These are phyloP conservation scores for Pungitius pungitius DNA, from an alignment of 2,113 vertebrate species.

Conservation along the genomic window DNA sequence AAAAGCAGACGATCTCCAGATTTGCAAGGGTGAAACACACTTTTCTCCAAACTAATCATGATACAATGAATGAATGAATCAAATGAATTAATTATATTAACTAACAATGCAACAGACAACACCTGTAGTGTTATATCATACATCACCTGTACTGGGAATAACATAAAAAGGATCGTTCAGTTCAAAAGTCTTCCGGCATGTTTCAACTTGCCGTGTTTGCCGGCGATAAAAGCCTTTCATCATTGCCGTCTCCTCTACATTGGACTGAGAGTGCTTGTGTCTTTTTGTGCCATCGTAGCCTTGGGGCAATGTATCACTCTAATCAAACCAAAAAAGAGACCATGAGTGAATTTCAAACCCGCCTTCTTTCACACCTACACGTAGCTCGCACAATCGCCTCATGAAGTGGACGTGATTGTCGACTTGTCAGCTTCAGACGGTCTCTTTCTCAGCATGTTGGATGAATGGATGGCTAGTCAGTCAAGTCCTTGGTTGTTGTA, in stretches of 20 bases:
- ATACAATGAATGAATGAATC: too few species aligned
- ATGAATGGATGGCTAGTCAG: neutral
- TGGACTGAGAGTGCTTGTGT: neutral
- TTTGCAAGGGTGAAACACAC: neutral
- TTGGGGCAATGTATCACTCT: neutral
- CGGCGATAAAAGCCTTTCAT: neutral
- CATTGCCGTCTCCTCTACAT: neutral
- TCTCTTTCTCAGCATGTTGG: neutral
- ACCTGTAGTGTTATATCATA: neutral
- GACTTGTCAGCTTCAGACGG: neutral
- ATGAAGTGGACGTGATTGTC: neutral
- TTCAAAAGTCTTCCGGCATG: neutral
- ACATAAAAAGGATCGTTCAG: neutral
- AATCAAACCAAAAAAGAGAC: neutral
- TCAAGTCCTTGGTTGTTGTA: constrained; percentile 21
- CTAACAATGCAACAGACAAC: neutral
- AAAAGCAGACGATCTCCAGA: too few species aligned
- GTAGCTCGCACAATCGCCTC: neutral
- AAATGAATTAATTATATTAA: neutral
- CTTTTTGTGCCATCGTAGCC: neutral
- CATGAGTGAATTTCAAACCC: neutral
- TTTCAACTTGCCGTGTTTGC: neutral
- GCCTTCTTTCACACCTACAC: neutral
- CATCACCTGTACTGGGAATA: neutral
- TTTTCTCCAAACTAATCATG: neutral